phyloP scores from a whole-genome alignment of 2,113 vertebrate genomes.

The Hyperopisus bebe region DNA sequence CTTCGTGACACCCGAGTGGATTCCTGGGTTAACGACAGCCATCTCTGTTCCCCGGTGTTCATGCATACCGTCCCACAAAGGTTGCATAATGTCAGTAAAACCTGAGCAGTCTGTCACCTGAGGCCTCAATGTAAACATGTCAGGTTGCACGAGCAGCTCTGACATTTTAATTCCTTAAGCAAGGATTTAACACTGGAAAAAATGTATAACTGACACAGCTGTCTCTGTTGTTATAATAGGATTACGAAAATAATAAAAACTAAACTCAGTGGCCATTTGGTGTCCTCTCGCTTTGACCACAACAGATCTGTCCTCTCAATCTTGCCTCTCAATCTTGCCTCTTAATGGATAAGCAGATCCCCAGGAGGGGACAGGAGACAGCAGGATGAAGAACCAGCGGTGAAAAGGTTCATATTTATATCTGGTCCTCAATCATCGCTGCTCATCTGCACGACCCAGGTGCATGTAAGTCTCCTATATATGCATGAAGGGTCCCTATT shows the following conservation, averaged over 20 bases:
- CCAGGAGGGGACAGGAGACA: neutral
- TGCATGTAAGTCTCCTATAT: neutral
- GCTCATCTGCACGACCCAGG: neutral
- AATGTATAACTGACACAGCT: neutral
- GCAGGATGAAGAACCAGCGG: neutral
- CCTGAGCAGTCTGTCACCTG: neutral
- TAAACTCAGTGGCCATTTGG: neutral
- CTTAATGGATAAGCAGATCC: neutral
- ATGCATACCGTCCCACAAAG: neutral
- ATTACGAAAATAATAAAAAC: neutral
- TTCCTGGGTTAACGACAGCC: neutral
- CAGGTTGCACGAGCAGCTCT: neutral
- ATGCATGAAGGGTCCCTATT: neutral
- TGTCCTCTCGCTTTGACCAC: neutral
- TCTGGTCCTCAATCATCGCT: neutral
- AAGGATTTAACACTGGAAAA: neutral
- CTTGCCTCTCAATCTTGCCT: neutral
- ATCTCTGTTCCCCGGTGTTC: neutral
- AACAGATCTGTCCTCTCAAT: neutral
- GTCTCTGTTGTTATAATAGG: neutral
- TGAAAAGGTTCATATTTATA: neutral
- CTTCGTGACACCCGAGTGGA: neutral
- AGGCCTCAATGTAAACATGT: neutral
- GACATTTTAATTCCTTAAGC: constrained; percentile 1
- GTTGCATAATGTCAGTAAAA: neutral